phyloP scores from a whole-genome alignment of 2,113 vertebrate genomes.

The Hoplias malabaricus region DNA sequence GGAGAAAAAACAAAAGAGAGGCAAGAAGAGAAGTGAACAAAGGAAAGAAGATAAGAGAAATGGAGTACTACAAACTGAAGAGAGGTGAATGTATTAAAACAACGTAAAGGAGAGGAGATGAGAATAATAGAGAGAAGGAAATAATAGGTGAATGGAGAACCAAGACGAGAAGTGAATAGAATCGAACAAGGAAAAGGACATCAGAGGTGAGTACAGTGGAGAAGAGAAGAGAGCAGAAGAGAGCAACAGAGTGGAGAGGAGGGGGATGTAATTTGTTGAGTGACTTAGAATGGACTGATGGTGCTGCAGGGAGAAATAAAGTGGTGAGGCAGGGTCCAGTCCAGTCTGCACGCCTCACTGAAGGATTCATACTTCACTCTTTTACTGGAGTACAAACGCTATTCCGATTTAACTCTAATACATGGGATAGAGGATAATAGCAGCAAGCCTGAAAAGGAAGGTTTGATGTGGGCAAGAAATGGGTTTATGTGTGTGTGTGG shows the following conservation, averaged over 20 bases:
- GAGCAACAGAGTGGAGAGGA: conserved; percentile 61
- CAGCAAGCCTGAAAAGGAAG: conserved; percentile 19
- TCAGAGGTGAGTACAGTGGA: conserved; percentile 23
- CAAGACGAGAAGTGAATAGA: background rate
- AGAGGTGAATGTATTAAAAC: too few relatives aligned
- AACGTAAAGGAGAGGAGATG: background rate
- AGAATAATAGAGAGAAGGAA: background rate
- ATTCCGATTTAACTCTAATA: background rate
- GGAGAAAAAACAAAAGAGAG: background rate
- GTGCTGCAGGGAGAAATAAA: conserved; percentile 66
- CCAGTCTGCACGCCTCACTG: conserved; percentile 56
- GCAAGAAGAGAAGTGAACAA: background rate
- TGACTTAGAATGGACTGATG: conserved; percentile 64
- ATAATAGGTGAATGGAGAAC: background rate
- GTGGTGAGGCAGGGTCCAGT: conserved; percentile 44
- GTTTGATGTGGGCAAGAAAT: background rate
- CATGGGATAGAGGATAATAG: conserved; percentile 28
- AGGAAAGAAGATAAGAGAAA: background rate
- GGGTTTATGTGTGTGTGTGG: background rate
- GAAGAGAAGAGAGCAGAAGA: conserved; percentile 48
- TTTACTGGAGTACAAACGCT: conserved; percentile 7
- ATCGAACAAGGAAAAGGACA: conserved; percentile 28
- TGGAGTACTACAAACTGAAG: too few relatives aligned
- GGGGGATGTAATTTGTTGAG: conserved; percentile 51
- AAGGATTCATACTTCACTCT: conserved; percentile 60